Evolutionary conservation across 2,797 vertebrate species (phyloP), one percentile per base, ranked within the genome.

Genomic region (Glossophaga mutica): DNA sequence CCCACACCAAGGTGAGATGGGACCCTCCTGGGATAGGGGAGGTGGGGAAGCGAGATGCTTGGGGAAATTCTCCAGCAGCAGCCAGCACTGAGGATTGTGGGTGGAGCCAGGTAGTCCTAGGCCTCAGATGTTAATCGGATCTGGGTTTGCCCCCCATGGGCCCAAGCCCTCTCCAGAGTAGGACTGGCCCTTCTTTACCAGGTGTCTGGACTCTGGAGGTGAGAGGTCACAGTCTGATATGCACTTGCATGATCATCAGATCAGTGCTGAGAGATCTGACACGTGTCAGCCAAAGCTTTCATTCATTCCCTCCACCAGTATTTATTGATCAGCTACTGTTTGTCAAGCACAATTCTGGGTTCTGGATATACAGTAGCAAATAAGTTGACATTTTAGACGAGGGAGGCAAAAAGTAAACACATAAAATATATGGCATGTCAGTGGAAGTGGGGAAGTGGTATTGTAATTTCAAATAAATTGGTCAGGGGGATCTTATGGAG

Each of bases 1-100:
- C 15, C 19, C 71, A 74, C 21, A 44, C 18, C 50, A 82, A 5
- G 97, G 98, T 98, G 87, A 97, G 97, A 85, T 46, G 62, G 57
- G 68, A 77, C 57, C 55, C 39, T 90, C 46, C 34, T 87, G 76
- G 87, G 57, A 19, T 10, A 22, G 24, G 77, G 16, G 42, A 10
- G 22, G 34, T 14, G 14, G 21, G 74, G 5, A 22, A 16, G 15
- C 29, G 34, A 73, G 42, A 10, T 83, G 19, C 73, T 55, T 32
- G 71, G 79, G 55, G 71, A 21, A 77, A 59, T 76, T 50, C 34
- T 65, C 22, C 24, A 70, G 48, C 37, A 71, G 21, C 11, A 78
- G 48, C 24, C 24, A 34, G 44, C 50, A 32, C 74, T 70, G 32
- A 88, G 73, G 48, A 77, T 52, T 93, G 34, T 73, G 52, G 50